phyloP scores from a whole-genome alignment of 2,113 vertebrate species.

The Silurus asotus region DNA sequence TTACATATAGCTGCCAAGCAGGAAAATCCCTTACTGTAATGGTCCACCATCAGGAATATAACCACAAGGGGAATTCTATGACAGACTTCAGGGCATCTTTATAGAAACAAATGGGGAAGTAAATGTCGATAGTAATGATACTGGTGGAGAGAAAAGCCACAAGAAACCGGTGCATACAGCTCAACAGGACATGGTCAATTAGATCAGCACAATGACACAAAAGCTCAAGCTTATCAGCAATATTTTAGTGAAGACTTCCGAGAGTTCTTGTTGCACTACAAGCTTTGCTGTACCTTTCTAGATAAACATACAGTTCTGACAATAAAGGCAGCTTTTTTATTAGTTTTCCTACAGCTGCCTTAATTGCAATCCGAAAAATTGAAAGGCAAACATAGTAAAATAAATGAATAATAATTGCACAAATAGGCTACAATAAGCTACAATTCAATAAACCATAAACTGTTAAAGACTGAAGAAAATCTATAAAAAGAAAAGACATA shows the following conservation, averaged over 20 bases:
- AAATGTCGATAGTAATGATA: background rate
- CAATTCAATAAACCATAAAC: background rate
- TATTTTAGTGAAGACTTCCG: background rate
- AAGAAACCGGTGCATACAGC: background rate
- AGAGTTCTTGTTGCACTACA: background rate
- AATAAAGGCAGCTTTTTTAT: background rate
- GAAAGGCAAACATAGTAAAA: background rate
- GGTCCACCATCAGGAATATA: constrained; percentile 7
- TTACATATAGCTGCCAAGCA: constrained; percentile 14
- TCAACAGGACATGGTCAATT: background rate
- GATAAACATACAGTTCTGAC: background rate
- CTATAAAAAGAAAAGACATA: background rate
- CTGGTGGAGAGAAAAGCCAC: background rate
- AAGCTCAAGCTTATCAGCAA: background rate
- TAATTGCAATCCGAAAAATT: background rate
- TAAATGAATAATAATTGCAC: background rate
- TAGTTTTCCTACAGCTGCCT: background rate
- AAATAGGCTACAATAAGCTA: background rate
- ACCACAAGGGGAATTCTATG: constrained; percentile 33
- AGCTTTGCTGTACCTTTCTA: background rate
- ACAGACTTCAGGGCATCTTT: constrained; percentile 3
- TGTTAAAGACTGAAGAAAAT: background rate
- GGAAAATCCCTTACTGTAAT: constrained; percentile 33
- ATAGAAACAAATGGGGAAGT: background rate
- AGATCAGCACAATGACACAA: background rate